Percentiles rank a stretch among this genome's conserved stretches.
Conservation (phyloP, 2,797 vertebrate genomes). For the Synanceia verrucosa region DNA sequence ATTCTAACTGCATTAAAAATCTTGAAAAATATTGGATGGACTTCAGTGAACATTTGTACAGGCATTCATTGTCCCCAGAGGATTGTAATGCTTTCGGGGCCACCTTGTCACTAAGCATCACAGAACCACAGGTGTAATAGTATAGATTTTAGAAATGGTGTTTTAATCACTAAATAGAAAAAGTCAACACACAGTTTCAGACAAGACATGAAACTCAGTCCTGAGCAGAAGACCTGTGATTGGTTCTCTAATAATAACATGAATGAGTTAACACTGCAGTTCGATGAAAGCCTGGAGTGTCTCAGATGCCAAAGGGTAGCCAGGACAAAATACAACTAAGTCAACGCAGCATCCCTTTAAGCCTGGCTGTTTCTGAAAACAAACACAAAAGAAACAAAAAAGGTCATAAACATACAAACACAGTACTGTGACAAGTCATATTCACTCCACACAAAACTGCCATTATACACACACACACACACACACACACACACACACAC, state of each 20-base stretch:
- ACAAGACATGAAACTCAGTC: too few relatives aligned
- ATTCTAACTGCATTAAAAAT: background rate
- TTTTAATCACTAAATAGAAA: background rate
- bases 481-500: background rate
- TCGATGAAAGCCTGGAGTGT: background rate
- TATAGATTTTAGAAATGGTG: background rate
- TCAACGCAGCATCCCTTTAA: background rate
- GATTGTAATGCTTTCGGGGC: background rate
- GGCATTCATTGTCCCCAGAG: background rate
- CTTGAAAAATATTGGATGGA: background rate
- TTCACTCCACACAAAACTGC: slow-evolving; percentile 4
- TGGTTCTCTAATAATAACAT: too few relatives aligned
- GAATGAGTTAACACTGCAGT: background rate
- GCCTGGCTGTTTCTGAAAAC: background rate
- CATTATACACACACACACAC: background rate
- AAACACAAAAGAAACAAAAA: background rate
- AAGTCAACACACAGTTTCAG: too few relatives aligned
- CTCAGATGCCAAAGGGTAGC: background rate
- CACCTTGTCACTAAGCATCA: too few relatives aligned
- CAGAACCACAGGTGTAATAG: background rate
- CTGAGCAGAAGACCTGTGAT: too few relatives aligned
- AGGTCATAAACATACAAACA: background rate
- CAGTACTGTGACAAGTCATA: background rate
- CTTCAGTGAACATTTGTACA: background rate
- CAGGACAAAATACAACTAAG: background rate